Conservation (phyloP, 2,113 vertebrate genomes). For the Loxodonta africana region DNA sequence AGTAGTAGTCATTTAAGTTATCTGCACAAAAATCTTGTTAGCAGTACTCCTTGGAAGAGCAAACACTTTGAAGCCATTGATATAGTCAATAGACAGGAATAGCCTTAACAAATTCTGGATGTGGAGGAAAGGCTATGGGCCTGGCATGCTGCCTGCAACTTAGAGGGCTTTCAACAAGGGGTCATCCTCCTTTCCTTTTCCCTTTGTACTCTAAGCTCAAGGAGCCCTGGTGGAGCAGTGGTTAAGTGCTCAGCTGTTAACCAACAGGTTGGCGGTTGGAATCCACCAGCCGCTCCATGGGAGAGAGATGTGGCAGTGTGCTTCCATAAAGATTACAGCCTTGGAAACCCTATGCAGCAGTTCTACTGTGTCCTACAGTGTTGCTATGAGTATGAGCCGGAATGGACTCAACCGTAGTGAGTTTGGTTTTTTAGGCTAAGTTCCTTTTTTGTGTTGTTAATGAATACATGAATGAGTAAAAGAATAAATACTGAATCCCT, state of each 20-base stretch:
- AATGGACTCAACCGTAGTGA: neutral
- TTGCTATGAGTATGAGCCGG: neutral
- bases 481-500: slow-evolving; percentile 18
- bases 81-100: neutral
- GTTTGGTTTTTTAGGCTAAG: neutral
- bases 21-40: neutral
- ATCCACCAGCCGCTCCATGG: neutral
- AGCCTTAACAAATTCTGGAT: neutral
- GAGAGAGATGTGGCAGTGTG: neutral
- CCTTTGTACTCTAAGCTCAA: neutral
- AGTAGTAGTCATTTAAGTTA: neutral
- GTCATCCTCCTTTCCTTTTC: neutral
- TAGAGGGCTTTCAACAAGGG: neutral
- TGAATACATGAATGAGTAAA: slow-evolving; percentile 31
- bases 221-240: neutral
- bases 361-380: neutral
- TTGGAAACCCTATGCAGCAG: neutral
- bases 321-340: neutral
- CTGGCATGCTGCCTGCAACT: neutral
- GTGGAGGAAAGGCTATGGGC: neutral
- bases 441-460: neutral
- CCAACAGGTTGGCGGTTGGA: neutral
- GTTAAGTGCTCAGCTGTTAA: neutral
- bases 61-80: slow-evolving; percentile 34
- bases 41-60: neutral